These are phyloP conservation scores for Anoplius nigerrimus DNA, from an alignment of 2,888 invertebrate genomes.

Conservation along the genomic window DNA sequence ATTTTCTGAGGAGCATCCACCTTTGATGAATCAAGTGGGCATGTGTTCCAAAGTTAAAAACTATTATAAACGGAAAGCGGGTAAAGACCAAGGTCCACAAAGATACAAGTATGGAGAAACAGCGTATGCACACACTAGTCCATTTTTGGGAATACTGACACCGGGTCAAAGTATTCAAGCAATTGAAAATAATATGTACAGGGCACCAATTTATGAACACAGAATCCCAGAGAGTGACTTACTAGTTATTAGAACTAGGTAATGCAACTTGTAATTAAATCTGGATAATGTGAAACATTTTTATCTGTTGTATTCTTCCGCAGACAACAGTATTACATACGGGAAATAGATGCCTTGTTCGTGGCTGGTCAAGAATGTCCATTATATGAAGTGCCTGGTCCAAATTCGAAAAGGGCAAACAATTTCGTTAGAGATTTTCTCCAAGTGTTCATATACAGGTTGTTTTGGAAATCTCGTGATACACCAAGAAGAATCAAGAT, in stretches of 20 bases:
- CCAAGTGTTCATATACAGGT: conserved; percentile 97
- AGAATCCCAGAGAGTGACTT: conserved; percentile 87
- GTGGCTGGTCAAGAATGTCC: conserved; percentile 98
- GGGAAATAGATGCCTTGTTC: conserved; percentile 92
- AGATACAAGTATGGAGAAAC: conserved; percentile 92
- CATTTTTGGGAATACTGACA: conserved; percentile 95
- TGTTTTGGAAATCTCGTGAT: conserved; percentile 97
- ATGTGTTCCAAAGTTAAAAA: conserved; percentile 99
- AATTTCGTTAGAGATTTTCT: conserved; percentile 98
- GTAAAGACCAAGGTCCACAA: conserved; percentile 91
- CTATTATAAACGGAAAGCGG: conserved; percentile 97
- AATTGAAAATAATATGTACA: conserved; percentile 97
- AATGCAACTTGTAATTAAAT: conserved; percentile 34
- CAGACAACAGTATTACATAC: conserved; percentile 90
- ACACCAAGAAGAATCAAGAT: conserved; percentile 95
- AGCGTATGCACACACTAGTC: conserved; percentile 97
- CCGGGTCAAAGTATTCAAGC: conserved; percentile 97
- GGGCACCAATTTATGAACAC: conserved; percentile 97
- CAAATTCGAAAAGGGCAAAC: conserved; percentile 98
- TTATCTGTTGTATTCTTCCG: conserved; percentile 29
- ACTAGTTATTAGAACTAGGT: conserved; percentile 92
- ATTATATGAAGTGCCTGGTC: conserved; percentile 98
- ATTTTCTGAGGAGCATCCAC: conserved; percentile 98
- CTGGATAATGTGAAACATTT: conserved; percentile 41
- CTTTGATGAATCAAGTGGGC: conserved; percentile 95